Base-by-base conservation (phyloP, 2,113 vertebrate genomes). In the Scolopax mira region DNA sequence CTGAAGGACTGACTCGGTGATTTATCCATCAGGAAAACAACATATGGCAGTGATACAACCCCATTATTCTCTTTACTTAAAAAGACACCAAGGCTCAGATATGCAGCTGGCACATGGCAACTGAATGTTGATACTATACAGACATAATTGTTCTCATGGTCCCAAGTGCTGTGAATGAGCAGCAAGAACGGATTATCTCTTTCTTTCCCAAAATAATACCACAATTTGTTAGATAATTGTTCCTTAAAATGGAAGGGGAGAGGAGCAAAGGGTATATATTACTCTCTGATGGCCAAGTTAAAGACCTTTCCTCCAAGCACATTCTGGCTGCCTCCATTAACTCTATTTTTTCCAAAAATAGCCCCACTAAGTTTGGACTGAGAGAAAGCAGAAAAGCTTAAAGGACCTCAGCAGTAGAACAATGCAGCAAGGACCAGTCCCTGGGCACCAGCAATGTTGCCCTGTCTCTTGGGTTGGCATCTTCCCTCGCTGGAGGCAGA, bases 21-120 rank as follows among this genome's bases (percentile, higher is more conserved):
- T 95, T 88, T 93, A 54, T 31, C 51, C 85, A 61, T 57, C 85
- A 78, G 79, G 78, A 69, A 82, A 91, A 81, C 39, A 94, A 83
- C 23, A 55, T 3, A 18, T 66, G 69, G 35, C 25, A 92, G 66
- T 71, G 46, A 62, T 67, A 49, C 28, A 61, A 54, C 8, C 54
- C 70, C 42, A 51, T 77, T 75, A 35, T 33, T 75, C 31, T 42
- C 64, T 87, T 41, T 46, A 39, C 52, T 72, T 69, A 78, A 66
- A 64, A 81, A 85, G 28, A 64, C 65, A 79, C 72, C 42, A 62
- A 80, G 22, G 84, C 69, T 93, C 61, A 94, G 35, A 61, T 48
- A 35, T 24, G 10, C 64, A 79, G 49, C 58, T 88, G 67, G 18
- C 30, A 25, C 19, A 17, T 5, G 24, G 37, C 21, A 28, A 55